Evolutionary conservation across 2,888 invertebrate genomes (phyloP), one percentile per base, ranked within the genome.

Genomic region (Agrotis clavis): DNA sequence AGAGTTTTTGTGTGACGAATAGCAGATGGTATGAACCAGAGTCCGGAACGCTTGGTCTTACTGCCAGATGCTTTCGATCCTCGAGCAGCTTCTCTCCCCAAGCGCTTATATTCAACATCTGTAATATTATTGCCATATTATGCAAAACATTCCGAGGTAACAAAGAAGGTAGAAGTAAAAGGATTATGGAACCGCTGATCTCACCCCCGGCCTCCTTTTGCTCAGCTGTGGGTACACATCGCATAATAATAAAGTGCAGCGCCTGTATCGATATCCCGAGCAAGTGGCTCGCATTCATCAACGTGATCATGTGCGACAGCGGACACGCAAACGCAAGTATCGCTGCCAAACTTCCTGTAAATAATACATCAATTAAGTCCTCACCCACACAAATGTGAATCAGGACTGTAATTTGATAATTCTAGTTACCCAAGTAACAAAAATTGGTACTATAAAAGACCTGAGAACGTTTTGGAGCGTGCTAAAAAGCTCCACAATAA

Each of bases 251-350:
- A 64, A 96, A 95, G 73, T 96, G 95, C 50, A 95, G 92, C 11
- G 97, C 95, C 82, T 96, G 95, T 60, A 96, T 93, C 5, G 93
- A 90, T 81, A 97, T 96, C 9, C 96, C 94, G 54, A 96, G 89
- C 76, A 97, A 91, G 78, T 97, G 96, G 69, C 97, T 96, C 0
- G 96, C 96, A 84, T 97, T 97, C 92, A 97, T 94, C 51, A 97
- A 89, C 47, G 97, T 97, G 74, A 97, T 97, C 92, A 97, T 95
- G 84, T 97, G 97, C 7, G 97, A 96, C 68, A 97, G 89, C 2
- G 97, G 97, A 86, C 97, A 97, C 25, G 97, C 97, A 82, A 97
- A 97, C 7, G 97, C 97, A 67, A 97, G 90, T 66, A 97, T 97
- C 51, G 97, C 97, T 57, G 97, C 96, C 71, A 97, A 89, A 89